These are phyloP conservation scores for Nasonovia ribisnigri DNA, from an alignment of 2,888 invertebrate genomes.

Conservation along the genomic window DNA sequence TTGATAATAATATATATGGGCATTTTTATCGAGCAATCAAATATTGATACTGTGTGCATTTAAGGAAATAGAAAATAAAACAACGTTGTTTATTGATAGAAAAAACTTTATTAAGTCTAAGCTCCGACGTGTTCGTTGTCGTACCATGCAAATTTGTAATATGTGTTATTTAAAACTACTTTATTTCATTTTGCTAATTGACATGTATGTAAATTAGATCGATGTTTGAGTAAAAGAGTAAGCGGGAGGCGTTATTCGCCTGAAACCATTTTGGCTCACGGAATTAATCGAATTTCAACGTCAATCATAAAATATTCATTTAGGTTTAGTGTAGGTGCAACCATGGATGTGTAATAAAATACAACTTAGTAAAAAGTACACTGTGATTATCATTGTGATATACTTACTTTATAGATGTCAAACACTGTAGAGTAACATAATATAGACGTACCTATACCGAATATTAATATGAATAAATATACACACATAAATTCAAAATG, in stretches of 20 bases:
- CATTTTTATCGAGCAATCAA: not conserved
- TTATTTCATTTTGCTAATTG: slow-evolving; percentile 48
- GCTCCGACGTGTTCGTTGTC: not conserved
- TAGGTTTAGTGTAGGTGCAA: slow-evolving; percentile 23
- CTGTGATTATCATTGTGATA: not conserved
- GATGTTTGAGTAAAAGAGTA: slow-evolving; percentile 44
- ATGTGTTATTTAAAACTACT: slow-evolving; percentile 22
- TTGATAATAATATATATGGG: too few species aligned
- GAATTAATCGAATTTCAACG: slow-evolving; percentile 59
- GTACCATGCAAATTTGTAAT: not conserved
- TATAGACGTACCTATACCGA: not conserved
- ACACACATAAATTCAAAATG: not conserved
- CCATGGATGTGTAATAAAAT: slow-evolving; percentile 36
- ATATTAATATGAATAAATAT: not conserved
- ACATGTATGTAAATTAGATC: slow-evolving; percentile 51
- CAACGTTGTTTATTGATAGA: not conserved
- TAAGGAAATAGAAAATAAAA: not conserved
- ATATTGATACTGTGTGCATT: not conserved
- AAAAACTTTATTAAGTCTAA: slow-evolving; percentile 7
- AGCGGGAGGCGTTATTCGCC: slow-evolving; percentile 44
- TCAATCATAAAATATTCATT: slow-evolving; percentile 34
- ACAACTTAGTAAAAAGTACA: not conserved
- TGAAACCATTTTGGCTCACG: slow-evolving; percentile 48
- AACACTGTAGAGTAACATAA: not conserved
- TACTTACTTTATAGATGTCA: not conserved